A percentile compares a stretch with the other conserved stretches of the same genome.
Evolutionary conservation across 2,888 invertebrate species (phyloP).

Genomic region (Caenorhabditis parvicauda): DNA sequence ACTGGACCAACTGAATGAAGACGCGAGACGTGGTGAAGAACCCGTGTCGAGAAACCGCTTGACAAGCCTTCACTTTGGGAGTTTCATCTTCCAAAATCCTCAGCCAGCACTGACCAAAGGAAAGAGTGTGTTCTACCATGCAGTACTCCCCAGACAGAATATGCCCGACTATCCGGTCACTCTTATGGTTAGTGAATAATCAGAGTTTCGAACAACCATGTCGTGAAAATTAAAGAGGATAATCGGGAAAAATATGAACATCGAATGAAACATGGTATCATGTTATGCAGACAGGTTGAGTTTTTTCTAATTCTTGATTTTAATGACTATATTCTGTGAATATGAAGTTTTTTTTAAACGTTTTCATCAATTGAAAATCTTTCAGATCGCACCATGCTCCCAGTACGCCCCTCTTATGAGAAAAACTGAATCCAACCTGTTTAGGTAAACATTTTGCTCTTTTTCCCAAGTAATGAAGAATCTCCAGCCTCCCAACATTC

Average conservation of each 20-base stretch:
- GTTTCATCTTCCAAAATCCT: constrained; percentile 36
- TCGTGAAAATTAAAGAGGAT: background rate
- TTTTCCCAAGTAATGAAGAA: too few species aligned
- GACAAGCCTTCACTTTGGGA: constrained; percentile 29
- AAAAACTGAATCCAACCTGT: constrained; percentile 43
- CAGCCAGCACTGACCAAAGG: constrained; percentile 47
- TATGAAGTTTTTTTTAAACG: too few species aligned
- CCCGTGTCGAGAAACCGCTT: constrained; percentile 34
- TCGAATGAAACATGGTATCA: too few species aligned
- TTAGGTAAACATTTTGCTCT: too few species aligned
- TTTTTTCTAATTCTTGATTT: constrained; percentile 1
- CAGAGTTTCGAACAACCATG: background rate
- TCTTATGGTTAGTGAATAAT: constrained; percentile 40
- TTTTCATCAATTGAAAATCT: too few species aligned
- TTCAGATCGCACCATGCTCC: constrained; percentile 49
- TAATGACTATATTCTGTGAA: background rate
- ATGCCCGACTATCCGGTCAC: constrained; percentile 42
- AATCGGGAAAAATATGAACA: too few species aligned
- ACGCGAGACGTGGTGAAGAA: constrained; percentile 32
- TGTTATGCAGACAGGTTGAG: too few species aligned
- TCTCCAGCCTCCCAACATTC: constrained; percentile 42
- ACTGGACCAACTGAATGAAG: constrained; percentile 30
- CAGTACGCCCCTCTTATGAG: constrained; percentile 54
- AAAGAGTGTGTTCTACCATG: constrained; percentile 46
- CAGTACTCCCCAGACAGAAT: constrained; percentile 31